Conservation (phyloP, 2,113 vertebrate genomes). For the Corvus cornix region DNA sequence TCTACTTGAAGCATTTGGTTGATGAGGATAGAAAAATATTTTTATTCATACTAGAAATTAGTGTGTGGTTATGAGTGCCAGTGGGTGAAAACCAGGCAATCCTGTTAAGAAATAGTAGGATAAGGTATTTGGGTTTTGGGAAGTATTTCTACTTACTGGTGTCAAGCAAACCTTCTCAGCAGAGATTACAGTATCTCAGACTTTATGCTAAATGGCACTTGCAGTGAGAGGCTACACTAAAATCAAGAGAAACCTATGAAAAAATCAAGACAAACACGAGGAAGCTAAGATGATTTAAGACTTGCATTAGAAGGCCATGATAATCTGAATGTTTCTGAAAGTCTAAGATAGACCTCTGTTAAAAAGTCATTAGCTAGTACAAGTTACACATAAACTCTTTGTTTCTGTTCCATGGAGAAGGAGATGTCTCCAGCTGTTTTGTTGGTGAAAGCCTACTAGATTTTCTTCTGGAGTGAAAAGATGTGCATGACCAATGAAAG, state of each 20-base stretch:
- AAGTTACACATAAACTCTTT: background rate
- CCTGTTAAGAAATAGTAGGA: background rate
- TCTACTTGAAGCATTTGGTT: background rate
- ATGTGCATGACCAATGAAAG: background rate
- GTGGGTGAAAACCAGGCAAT: background rate
- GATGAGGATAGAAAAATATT: background rate
- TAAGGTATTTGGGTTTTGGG: background rate
- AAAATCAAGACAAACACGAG: background rate
- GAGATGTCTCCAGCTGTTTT: background rate
- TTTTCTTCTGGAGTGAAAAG: background rate
- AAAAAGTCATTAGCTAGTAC: background rate
- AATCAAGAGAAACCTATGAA: background rate
- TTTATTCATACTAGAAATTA: background rate
- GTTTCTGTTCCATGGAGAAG: background rate
- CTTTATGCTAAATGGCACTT: background rate
- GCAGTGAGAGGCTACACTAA: background rate
- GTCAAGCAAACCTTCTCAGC: background rate
- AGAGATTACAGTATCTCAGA: background rate
- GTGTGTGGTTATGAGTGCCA: background rate
- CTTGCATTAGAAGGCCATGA: background rate
- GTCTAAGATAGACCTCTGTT: background rate
- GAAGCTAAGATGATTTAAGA: background rate
- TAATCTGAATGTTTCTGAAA: background rate
- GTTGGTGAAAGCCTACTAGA: background rate
- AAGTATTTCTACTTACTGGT: background rate